Evolutionary conservation across 1,140 invertebrate genomes (phyloP).

Genomic region (Subanguina moxae): DNA sequence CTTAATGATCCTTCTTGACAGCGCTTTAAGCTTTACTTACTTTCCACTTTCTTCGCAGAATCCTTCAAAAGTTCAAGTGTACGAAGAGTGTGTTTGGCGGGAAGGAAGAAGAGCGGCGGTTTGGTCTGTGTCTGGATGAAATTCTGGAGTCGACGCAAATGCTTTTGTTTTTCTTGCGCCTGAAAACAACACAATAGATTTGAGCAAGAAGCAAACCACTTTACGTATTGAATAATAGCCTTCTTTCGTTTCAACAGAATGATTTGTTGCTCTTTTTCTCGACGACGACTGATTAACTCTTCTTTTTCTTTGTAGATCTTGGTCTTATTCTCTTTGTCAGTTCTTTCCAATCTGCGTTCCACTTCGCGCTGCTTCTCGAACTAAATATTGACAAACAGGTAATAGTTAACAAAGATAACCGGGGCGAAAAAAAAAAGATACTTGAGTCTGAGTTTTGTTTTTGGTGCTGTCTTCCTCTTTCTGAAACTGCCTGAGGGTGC

Average conservation of each 20-base stretch:
- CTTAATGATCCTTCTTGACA: no score
- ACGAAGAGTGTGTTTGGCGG: slow-evolving; percentile 69
- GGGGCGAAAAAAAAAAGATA: slow-evolving; percentile 21
- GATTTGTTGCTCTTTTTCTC: slow-evolving; percentile 81
- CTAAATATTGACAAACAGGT: slow-evolving; percentile 61
- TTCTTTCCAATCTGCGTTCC: slow-evolving; percentile 86
- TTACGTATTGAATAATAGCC: slow-evolving; percentile 64
- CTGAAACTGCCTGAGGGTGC: slow-evolving; percentile 88
- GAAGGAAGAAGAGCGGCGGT: slow-evolving; percentile 80
- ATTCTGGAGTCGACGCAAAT: slow-evolving; percentile 72
- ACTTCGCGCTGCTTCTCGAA: slow-evolving; percentile 79
- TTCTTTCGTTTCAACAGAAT: slow-evolving; percentile 84
- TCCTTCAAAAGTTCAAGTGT: slow-evolving; percentile 61
- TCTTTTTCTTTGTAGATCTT: slow-evolving; percentile 77
- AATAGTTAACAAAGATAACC: not conserved
- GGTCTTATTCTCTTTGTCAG: slow-evolving; percentile 79
- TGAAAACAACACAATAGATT: slow-evolving; percentile 51
- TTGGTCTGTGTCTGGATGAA: slow-evolving; percentile 82
- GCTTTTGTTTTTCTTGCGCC: slow-evolving; percentile 77
- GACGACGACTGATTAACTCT: slow-evolving; percentile 76
- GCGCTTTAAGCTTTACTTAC: slow-evolving; percentile 8
- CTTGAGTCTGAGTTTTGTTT: slow-evolving; percentile 25
- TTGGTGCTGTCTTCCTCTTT: slow-evolving; percentile 75
- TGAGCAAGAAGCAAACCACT: slow-evolving; percentile 10
- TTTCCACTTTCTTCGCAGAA: slow-evolving; percentile 39